These are phyloP conservation scores for Beris morrisii DNA, from an alignment of 2,888 invertebrate species.

Conservation along the genomic window DNA sequence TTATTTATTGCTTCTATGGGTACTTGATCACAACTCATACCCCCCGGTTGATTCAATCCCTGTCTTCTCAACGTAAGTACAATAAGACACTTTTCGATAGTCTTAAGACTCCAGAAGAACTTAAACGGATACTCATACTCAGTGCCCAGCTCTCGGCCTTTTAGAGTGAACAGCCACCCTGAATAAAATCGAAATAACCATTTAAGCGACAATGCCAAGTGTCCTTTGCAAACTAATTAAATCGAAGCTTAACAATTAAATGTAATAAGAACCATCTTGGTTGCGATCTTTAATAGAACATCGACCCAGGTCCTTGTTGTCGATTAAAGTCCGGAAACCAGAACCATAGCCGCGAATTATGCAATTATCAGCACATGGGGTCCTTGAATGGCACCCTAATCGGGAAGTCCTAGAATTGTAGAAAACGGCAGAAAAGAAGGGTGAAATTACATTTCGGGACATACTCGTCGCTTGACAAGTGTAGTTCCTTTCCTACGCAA, in stretches of 20 bases:
- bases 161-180: too few relatives aligned
- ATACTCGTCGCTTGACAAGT: too few relatives aligned
- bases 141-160: too few relatives aligned
- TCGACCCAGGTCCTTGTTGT: constrained; percentile 3
- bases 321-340: constrained; percentile 26
- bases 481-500: neutral
- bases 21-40: too few relatives aligned
- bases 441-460: neutral
- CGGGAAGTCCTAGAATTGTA: neutral
- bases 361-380: constrained; percentile 33
- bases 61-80: too few relatives aligned
- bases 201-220: neutral
- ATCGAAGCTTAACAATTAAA: constrained; percentile 28
- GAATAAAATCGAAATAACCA: neutral
- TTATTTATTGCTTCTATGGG: too few relatives aligned
- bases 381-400: constrained; percentile 14
- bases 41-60: too few relatives aligned
- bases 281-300: constrained; percentile 11
- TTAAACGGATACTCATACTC: too few relatives aligned
- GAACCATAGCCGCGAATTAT: constrained; percentile 31
- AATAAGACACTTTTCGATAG: too few relatives aligned
- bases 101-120: too few relatives aligned
- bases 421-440: neutral
- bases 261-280: constrained; percentile 22
- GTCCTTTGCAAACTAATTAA: constrained; percentile 21